Evolutionary conservation across 2,797 vertebrate species (phyloP).

Genomic region (Chaenodraco wilsoni): DNA sequence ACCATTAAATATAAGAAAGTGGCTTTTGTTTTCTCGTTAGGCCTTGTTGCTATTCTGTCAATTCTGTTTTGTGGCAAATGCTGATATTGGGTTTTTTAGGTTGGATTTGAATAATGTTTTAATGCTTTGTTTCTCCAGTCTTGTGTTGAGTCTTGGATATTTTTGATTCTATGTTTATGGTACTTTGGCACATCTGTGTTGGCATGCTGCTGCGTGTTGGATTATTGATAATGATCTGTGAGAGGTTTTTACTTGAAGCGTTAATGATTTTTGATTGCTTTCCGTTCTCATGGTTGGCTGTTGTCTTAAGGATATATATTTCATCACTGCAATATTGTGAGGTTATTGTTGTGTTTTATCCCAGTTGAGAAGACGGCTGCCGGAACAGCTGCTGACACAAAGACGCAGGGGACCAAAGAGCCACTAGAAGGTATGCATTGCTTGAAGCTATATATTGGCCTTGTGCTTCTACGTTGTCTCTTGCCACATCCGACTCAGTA

Average conservation of each 20-base stretch:
- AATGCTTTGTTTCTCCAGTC: conserved; percentile 1
- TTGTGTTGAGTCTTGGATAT: background rate
- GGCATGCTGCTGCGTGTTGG: background rate
- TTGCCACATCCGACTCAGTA: background rate
- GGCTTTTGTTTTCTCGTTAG: background rate
- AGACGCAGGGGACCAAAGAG: conserved; percentile 47
- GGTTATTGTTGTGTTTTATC: conserved; percentile 42
- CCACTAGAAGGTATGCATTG: conserved; percentile 45
- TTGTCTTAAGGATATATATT: conserved; percentile 14
- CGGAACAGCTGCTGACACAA: conserved; percentile 38
- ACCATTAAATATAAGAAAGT: background rate
- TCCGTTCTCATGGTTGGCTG: background rate
- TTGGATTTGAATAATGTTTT: background rate
- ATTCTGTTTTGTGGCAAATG: background rate
- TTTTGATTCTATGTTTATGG: conserved; percentile 13
- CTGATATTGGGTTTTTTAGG: background rate
- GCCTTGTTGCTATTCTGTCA: conserved; percentile 9
- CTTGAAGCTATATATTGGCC: background rate
- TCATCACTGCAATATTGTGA: conserved; percentile 23
- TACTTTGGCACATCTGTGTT: conserved; percentile 3
- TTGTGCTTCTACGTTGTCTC: conserved; percentile 8
- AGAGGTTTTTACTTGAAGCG: conserved; percentile 11
- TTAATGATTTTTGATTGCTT: conserved; percentile 22
- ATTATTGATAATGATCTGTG: conserved; percentile 1
- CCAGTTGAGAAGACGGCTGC: conserved; percentile 44